Percentiles rank a stretch among this genome's conserved stretches.
Evolutionary conservation across 2,888 invertebrate species (phyloP).

Genomic region (Mesoligia furuncula): DNA sequence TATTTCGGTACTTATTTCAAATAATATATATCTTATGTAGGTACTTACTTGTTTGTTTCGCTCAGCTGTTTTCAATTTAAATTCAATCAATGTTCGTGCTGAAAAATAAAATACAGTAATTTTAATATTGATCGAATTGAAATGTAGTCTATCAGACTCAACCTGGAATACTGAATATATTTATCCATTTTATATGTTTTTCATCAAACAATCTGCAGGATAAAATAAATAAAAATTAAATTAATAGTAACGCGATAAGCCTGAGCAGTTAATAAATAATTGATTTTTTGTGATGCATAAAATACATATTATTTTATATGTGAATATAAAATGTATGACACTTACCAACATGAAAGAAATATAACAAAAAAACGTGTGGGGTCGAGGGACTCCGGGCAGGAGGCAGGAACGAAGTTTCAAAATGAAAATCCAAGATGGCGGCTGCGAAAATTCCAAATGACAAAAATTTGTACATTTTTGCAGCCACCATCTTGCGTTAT

Average conservation of each 20-base stretch:
- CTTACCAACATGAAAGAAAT: neutral
- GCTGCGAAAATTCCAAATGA: too few species aligned
- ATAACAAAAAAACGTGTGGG: too few species aligned
- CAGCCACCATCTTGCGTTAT: too few species aligned
- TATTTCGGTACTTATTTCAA: constrained; percentile 9
- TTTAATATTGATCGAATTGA: constrained; percentile 26
- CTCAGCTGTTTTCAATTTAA: neutral
- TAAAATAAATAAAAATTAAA: neutral
- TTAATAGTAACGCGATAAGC: neutral
- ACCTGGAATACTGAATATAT: neutral
- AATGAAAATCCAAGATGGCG: too few species aligned
- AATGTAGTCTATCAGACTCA: constrained; percentile 2
- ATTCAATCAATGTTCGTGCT: constrained; percentile 6
- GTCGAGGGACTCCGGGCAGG: too few species aligned
- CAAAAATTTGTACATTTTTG: too few species aligned
- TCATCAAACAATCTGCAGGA: neutral
- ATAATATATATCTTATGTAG: neutral
- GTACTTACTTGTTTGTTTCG: neutral
- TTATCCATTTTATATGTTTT: neutral
- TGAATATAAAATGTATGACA: neutral
- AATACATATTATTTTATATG: too few species aligned
- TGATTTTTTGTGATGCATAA: neutral
- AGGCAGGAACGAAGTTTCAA: too few species aligned
- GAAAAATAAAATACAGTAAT: constrained; percentile 12
- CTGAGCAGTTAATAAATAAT: neutral